Evolutionary conservation across 1,140 invertebrate species (phyloP).

Genomic region (Psix sp.): DNA sequence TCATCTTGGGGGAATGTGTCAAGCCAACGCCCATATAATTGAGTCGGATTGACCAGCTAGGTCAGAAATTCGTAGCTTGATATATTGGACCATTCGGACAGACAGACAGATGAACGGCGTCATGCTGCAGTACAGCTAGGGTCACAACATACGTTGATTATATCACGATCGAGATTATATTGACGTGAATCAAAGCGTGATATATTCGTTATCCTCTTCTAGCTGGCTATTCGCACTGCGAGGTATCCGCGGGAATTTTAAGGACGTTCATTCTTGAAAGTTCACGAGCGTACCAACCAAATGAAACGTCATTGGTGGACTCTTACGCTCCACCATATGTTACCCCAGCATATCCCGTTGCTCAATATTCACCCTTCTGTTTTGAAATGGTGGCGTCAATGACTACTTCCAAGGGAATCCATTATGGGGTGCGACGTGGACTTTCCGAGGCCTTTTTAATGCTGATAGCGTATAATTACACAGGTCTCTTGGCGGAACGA

Average conservation of each 20-base stretch:
- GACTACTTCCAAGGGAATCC: constrained; percentile 37
- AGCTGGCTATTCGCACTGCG: too few species aligned
- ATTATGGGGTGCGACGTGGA: constrained; percentile 32
- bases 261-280: too few species aligned
- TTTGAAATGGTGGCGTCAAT: constrained; percentile 41
- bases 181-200: constrained; percentile 55
- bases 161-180: constrained; percentile 56
- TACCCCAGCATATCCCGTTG: constrained; percentile 21
- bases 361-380: constrained; percentile 50
- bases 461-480: constrained; percentile 32
- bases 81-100: constrained; percentile 37
- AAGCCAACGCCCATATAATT: constrained; percentile 53
- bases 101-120: constrained; percentile 51
- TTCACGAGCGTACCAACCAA: too few species aligned
- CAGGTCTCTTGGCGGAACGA: background rate
- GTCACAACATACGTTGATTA: constrained; percentile 54
- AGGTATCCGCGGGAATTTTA: too few species aligned
- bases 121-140: constrained; percentile 53
- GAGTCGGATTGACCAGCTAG: constrained; percentile 41
- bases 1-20: constrained; percentile 31
- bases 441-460: constrained; percentile 19
- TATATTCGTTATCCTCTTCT: constrained; percentile 49
- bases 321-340: constrained; percentile 21
- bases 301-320: constrained; percentile 32
- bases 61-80: constrained; percentile 50